A percentile compares a stretch with the other conserved stretches of the same genome.
These are phyloP conservation scores for Sebastes hubbsi DNA, from an alignment of 2,797 vertebrate species.

Conservation along the genomic window DNA sequence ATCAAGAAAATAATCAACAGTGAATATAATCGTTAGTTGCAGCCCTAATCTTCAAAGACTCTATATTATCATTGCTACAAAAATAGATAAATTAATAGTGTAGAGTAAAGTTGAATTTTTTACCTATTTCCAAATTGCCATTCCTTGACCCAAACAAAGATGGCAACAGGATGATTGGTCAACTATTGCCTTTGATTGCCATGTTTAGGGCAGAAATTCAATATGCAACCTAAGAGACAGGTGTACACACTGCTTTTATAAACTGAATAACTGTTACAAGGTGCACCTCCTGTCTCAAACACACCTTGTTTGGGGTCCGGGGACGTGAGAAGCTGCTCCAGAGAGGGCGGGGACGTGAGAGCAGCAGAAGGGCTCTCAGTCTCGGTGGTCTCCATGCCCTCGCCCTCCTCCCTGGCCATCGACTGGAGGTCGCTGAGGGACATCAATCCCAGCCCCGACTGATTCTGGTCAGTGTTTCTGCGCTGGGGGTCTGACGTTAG, in stretches of 20 bases:
- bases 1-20: no score
- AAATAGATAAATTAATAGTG: neutral
- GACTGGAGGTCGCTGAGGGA: conserved; percentile 86
- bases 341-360: conserved; percentile 81
- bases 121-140: neutral
- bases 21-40: no score
- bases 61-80: neutral
- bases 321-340: conserved; percentile 93
- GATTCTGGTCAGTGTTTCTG: conserved; percentile 62
- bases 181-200: neutral
- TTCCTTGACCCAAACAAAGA: neutral
- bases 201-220: neutral
- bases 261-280: neutral
- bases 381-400: conserved; percentile 97
- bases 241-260: neutral
- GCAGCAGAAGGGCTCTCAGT: conserved; percentile 86
- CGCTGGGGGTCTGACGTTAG: conserved; percentile 79
- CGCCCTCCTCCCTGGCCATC: conserved; percentile 92
- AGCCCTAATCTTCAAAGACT: neutral
- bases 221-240: neutral
- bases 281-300: conserved; percentile 10
- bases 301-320: conserved; percentile 86
- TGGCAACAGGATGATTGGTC: neutral
- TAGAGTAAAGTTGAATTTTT: neutral
- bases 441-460: conserved; percentile 72